Percentiles rank a stretch among this genome's conserved stretches.
Conservation (phyloP, 2,888 invertebrate genomes). For the Orthonychiurus folsomi region DNA sequence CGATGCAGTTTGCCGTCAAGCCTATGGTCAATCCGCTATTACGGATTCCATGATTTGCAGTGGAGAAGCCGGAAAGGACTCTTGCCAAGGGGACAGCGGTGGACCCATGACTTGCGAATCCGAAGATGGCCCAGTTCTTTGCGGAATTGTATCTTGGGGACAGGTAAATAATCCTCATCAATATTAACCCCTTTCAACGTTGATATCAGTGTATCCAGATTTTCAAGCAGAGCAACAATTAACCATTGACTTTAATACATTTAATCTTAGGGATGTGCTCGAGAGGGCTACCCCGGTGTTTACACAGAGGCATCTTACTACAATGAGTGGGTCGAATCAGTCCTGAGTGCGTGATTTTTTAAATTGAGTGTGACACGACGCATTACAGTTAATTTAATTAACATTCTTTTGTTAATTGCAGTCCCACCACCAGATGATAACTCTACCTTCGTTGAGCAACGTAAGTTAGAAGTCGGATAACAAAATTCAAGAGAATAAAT, state of each 20-base stretch:
- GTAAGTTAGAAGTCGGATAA: too few relatives aligned
- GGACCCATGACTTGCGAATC: conserved; percentile 15
- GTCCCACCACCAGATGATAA: conserved; percentile 1
- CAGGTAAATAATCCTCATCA: too few relatives aligned
- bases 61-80: conserved; percentile 20
- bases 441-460: background rate
- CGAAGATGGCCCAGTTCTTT: background rate
- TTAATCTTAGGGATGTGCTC: conserved; percentile 13
- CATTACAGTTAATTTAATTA: background rate
- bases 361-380: background rate
- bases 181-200: too few relatives aligned
- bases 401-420: background rate
- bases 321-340: conserved; percentile 2
- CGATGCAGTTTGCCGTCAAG: conserved; percentile 10
- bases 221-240: too few relatives aligned
- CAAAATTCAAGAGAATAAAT: background rate
- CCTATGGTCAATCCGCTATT: background rate
- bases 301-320: conserved; percentile 11
- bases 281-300: conserved; percentile 10
- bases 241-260: too few relatives aligned
- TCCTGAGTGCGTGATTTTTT: background rate
- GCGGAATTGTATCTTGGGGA: conserved; percentile 13
- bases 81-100: conserved; percentile 20
- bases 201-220: too few relatives aligned
- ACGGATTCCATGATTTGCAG: conserved; percentile 19